Evolutionary conservation across 2,113 vertebrate genomes (phyloP).

Genomic region (Pterophyllum scalare): DNA sequence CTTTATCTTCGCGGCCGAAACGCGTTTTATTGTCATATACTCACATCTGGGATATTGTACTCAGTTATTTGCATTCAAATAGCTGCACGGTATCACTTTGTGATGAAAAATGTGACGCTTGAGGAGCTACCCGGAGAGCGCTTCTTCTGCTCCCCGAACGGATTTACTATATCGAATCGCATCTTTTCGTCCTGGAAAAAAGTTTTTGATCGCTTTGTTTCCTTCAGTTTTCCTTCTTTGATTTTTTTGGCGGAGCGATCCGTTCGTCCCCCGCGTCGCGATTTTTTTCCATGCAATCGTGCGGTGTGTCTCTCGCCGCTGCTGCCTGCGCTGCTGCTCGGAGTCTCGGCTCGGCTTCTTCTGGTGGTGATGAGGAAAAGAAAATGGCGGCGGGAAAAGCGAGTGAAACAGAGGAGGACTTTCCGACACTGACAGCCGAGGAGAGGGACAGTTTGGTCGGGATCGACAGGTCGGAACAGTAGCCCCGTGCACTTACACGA

Average conservation of each 20-base stretch:
- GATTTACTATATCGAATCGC: slow-evolving; percentile 80
- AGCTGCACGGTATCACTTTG: slow-evolving; percentile 54
- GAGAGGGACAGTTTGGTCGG: slow-evolving; percentile 90
- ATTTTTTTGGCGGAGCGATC: slow-evolving; percentile 69
- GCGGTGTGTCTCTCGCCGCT: slow-evolving; percentile 93
- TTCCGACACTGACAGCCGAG: slow-evolving; percentile 95
- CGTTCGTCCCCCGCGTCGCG: slow-evolving; percentile 82
- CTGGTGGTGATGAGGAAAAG: slow-evolving; percentile 97
- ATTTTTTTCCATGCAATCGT: slow-evolving; percentile 95
- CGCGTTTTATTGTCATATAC: slow-evolving; percentile 86
- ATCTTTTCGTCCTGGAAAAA: slow-evolving; percentile 77
- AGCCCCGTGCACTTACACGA: slow-evolving; percentile 35
- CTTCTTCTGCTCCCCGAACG: slow-evolving; percentile 71
- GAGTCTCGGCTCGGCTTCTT: slow-evolving; percentile 86
- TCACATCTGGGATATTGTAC: slow-evolving; percentile 56
- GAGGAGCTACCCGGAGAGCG: slow-evolving; percentile 74
- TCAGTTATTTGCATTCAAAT: slow-evolving; percentile 51
- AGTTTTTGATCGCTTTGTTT: slow-evolving; percentile 70
- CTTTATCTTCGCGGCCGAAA: slow-evolving; percentile 88
- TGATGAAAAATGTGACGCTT: slow-evolving; percentile 80
- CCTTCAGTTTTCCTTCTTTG: slow-evolving; percentile 61
- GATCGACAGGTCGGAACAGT: slow-evolving; percentile 89
- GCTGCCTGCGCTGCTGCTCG: slow-evolving; percentile 84
- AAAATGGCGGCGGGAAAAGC: slow-evolving; percentile 99
- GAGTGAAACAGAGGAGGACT: slow-evolving; percentile 98